Evolutionary conservation across 2,888 invertebrate genomes (phyloP).

Genomic region (Leptinotarsa peninsularis): DNA sequence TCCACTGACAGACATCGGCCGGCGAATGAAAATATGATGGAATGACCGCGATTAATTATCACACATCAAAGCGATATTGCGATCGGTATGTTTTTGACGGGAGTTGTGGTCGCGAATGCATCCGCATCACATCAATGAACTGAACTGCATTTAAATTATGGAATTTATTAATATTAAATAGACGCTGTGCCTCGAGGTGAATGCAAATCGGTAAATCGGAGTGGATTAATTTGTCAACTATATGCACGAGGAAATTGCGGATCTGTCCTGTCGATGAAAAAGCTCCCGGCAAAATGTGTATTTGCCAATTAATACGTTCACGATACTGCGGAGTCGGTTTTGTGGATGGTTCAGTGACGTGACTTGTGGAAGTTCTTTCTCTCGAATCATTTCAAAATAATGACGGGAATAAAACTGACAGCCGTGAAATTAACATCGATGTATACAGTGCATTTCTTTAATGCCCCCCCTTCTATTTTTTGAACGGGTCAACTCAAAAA

Average conservation of each 20-base stretch:
- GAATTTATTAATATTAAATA: constrained; percentile 58
- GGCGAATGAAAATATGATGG: constrained; percentile 58
- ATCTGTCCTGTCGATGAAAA: constrained; percentile 42
- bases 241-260: constrained; percentile 45
- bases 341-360: too few relatives aligned
- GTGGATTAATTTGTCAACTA: constrained; percentile 54
- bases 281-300: constrained; percentile 37
- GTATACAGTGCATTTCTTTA: too few relatives aligned
- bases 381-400: too few relatives aligned
- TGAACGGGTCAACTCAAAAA: too few relatives aligned
- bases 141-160: constrained; percentile 55
- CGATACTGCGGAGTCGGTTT: not conserved
- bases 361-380: too few relatives aligned
- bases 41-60: constrained; percentile 59
- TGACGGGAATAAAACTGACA: too few relatives aligned
- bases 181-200: constrained; percentile 42
- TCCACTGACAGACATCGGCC: constrained; percentile 58
- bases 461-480: too few relatives aligned
- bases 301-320: constrained; percentile 41
- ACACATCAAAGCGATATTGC: constrained; percentile 51
- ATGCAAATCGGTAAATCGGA: constrained; percentile 53
- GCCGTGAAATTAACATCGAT: too few relatives aligned
- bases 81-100: constrained; percentile 57
- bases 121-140: constrained; percentile 51
- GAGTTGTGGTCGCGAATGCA: constrained; percentile 47